Evolutionary conservation across 2,113 vertebrate species (phyloP).

Genomic region (Pteruthius melanotis): DNA sequence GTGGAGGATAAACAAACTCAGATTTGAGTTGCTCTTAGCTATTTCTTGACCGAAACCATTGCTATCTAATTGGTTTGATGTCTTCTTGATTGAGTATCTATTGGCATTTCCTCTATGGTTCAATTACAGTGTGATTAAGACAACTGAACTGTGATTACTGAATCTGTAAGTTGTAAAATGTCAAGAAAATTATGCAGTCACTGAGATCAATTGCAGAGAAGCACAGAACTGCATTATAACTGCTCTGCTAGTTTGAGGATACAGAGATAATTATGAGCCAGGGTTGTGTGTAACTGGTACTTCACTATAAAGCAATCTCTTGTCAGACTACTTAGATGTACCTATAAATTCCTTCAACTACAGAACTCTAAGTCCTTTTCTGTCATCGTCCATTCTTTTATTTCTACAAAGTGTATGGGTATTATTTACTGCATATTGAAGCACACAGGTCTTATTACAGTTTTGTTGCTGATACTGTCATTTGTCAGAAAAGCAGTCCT

Average conservation of each 20-base stretch:
- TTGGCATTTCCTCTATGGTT: background rate
- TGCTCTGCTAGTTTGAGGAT: background rate
- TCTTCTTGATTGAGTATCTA: background rate
- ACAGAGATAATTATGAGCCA: background rate
- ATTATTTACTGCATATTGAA: background rate
- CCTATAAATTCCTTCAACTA: background rate
- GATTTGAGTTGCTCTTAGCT: background rate
- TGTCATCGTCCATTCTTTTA: background rate
- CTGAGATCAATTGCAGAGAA: background rate
- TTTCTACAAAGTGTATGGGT: background rate
- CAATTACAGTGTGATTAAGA: background rate
- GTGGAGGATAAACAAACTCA: background rate
- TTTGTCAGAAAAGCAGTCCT: background rate
- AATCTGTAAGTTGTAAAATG: background rate
- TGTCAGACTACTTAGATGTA: background rate
- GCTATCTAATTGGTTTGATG: background rate
- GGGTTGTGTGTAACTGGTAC: background rate
- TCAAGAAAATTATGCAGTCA: background rate
- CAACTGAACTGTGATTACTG: background rate
- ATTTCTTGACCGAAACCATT: background rate
- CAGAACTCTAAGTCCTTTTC: background rate
- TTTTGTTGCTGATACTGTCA: background rate
- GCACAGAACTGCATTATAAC: background rate
- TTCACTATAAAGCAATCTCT: background rate
- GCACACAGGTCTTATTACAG: background rate